phyloP scores from a whole-genome alignment of 2,113 vertebrate species.

The Struthidea cinerea region DNA sequence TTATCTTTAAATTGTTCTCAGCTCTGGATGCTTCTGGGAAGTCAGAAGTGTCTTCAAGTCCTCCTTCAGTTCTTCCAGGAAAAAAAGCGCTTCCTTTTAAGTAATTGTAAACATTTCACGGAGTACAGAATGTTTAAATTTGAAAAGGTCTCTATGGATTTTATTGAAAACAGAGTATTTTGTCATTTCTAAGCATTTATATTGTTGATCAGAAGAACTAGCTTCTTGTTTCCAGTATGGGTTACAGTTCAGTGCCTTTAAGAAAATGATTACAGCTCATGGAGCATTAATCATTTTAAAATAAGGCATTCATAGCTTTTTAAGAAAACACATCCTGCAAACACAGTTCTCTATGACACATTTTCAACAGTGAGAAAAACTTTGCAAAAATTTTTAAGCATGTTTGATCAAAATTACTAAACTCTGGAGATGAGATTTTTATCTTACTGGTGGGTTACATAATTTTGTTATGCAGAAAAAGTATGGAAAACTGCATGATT shows the following conservation, averaged over 20 bases:
- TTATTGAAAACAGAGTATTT: neutral
- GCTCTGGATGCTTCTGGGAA: neutral
- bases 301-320: neutral
- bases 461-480: neutral
- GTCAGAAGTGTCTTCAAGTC: neutral
- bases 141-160: neutral
- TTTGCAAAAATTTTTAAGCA: neutral
- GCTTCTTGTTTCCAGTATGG: neutral
- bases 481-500: neutral
- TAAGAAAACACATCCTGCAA: neutral
- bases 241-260: neutral
- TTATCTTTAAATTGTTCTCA: neutral
- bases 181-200: neutral
- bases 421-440: neutral
- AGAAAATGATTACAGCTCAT: neutral
- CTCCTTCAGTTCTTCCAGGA: neutral
- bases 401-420: neutral
- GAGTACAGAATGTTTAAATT: neutral
- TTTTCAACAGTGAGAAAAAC: neutral
- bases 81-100: neutral
- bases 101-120: neutral
- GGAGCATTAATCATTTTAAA: neutral
- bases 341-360: neutral
- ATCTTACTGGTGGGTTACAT: neutral
- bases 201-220: neutral